Evolutionary conservation across 2,113 vertebrate species (phyloP).

Genomic region (Thamnophis sirtalis): DNA sequence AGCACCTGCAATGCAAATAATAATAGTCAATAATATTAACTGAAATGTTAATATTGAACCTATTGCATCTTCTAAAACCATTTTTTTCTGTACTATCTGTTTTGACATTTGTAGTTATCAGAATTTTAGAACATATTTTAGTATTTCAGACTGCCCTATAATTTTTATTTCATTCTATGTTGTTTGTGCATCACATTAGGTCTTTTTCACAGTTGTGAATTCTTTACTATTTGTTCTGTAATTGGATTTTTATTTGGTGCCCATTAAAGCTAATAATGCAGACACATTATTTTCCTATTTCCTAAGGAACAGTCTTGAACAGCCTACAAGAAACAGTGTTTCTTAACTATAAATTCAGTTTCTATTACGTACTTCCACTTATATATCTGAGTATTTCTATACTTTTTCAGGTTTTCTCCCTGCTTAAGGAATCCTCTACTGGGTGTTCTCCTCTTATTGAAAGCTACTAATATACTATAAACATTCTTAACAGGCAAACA

Average conservation of each 20-base stretch:
- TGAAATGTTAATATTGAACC: not conserved
- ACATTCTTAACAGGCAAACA: not conserved
- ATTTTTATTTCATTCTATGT: not conserved
- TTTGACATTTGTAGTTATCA: not conserved
- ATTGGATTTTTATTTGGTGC: slow-evolving; percentile 52
- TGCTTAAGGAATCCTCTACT: not conserved
- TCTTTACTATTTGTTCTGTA: slow-evolving; percentile 50
- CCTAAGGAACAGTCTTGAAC: slow-evolving; percentile 1
- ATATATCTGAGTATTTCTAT: not conserved
- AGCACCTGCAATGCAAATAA: not conserved
- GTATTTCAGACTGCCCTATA: slow-evolving; percentile 23
- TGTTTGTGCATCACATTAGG: slow-evolving; percentile 41
- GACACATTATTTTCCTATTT: slow-evolving; percentile 29
- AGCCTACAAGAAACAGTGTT: not conserved
- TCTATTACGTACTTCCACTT: not conserved
- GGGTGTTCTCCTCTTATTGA: not conserved
- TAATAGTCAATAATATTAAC: not conserved
- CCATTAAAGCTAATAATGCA: slow-evolving; percentile 43
- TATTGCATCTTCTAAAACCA: not conserved
- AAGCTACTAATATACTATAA: not conserved
- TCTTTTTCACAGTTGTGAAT: slow-evolving; percentile 58
- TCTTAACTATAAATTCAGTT: not conserved
- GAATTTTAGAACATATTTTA: not conserved
- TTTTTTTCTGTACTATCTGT: slow-evolving; percentile 8
- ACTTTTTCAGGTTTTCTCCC: not conserved